phyloP scores from a whole-genome alignment of 2,113 vertebrate genomes.

The Naja naja region DNA sequence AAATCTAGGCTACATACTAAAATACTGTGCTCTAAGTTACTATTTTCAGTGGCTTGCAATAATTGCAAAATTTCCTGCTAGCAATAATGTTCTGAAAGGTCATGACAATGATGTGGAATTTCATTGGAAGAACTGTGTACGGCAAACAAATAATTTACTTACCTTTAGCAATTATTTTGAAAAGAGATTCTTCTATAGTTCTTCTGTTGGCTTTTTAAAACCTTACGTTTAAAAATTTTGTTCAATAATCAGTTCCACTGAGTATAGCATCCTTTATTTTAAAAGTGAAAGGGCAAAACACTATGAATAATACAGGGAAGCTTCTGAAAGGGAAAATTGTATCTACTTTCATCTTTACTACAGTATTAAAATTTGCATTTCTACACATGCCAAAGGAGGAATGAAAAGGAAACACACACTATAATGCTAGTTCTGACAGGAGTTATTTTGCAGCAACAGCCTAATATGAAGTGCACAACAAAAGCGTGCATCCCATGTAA shows the following conservation, averaged over 20 bases:
- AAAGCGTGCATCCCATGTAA: neutral
- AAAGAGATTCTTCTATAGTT: neutral
- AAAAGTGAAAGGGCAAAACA: neutral
- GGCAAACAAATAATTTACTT: neutral
- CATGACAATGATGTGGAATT: neutral
- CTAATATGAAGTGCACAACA: neutral
- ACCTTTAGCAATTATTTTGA: neutral
- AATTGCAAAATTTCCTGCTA: constrained; percentile 13
- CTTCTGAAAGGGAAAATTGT: neutral
- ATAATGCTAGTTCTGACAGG: neutral
- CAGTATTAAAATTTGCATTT: neutral
- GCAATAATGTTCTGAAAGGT: neutral
- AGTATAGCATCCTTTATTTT: neutral
- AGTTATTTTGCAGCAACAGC: neutral
- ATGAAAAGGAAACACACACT: neutral
- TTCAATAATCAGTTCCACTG: neutral
- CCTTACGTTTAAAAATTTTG: neutral
- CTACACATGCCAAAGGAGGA: neutral
- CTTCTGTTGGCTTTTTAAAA: neutral
- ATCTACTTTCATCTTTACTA: neutral
- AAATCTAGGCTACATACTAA: neutral
- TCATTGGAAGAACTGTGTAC: neutral
- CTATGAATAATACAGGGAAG: neutral
- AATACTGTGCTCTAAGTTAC: constrained; percentile 35
- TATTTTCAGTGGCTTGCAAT: constrained; percentile 26